Evolutionary conservation across 2,888 invertebrate genomes (phyloP), one percentile per base, ranked within the genome.

Genomic region (Meliscaeva auricollis): DNA sequence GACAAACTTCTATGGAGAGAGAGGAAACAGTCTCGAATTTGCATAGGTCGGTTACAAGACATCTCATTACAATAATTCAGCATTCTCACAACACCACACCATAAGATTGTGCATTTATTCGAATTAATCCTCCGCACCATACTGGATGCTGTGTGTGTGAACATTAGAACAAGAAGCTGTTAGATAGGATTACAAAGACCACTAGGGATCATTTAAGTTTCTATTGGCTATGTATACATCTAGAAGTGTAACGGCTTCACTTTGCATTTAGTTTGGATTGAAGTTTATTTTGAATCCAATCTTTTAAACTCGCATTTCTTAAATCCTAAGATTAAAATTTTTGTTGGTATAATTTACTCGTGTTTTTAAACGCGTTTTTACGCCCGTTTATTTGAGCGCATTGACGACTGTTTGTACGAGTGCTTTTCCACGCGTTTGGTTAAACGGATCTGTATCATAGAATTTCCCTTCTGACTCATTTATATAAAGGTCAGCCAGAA

Each of bases 41-140:
- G 76, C 85, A 85, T 85, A 85, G 85, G 85, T 85, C 81, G 77
- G 54, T 77, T 85, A 85, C 85, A 85, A 85, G 81, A 81, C 85
- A 77, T 80, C 80, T 85, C 85, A 85, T 85, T 85, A 85, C 85
- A 85, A 85, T 85, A 85, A 85, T 81, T 85, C 81, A 81, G 81
- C 76, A 85, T 85, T 77, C 50, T 62, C 76, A 77, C 76, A 81
- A 85, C 85, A 85, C 85, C 80, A 85, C 72, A 54, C 41, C 46
- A 62, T 26, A 64, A 30, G 81, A 68, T 68, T 81, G 32, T 32
- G 77, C 80, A 85, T 85, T 85, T 76, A 85, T 81, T 85, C 76
- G 77, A 85, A 85, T 81, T 85, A 85, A 81, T 85, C 77, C 75
- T 52, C 35, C n/a, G n/a, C 56, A 20, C 32, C 32, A 74, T 26